A percentile compares a stretch with the other conserved stretches of the same genome.
Evolutionary conservation across 2,888 invertebrate species (phyloP).

Genomic region (Ditylenchus weischeri): DNA sequence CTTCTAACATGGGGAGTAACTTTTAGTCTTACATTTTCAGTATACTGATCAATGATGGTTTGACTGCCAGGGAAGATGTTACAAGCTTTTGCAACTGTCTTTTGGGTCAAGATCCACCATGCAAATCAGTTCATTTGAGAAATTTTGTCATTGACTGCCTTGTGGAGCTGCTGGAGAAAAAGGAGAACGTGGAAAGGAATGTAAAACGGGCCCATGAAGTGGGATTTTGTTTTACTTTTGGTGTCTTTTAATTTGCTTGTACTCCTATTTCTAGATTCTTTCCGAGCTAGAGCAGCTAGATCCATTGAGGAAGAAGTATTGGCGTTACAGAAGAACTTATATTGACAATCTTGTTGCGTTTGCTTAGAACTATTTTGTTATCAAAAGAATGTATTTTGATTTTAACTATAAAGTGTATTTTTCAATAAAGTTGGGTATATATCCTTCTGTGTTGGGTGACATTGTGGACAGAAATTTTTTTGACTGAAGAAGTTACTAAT

Average conservation of each 20-base stretch:
- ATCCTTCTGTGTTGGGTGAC: no score
- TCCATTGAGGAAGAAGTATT: constrained; percentile 51
- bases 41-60: constrained; percentile 38
- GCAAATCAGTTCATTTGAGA: constrained; percentile 19
- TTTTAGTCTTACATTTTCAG: constrained; percentile 24
- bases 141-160: constrained; percentile 45
- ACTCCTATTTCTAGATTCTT: constrained; percentile 39
- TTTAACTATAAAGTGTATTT: no score
- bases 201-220: constrained; percentile 39
- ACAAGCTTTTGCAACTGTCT: constrained; percentile 40
- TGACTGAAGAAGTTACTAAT: no score
- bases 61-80: constrained; percentile 35
- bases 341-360: constrained; percentile 28
- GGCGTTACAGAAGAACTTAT: constrained; percentile 39
- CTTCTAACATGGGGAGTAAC: not conserved
- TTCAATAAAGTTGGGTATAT: no score
- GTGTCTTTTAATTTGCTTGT: not conserved
- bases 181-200: constrained; percentile 31
- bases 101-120: constrained; percentile 14
- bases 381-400: no score
- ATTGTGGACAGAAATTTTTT: no score
- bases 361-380: not conserved
- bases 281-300: constrained; percentile 43
- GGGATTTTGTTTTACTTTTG: not conserved
- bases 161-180: constrained; percentile 43